Evolutionary conservation across 2,797 vertebrate species (phyloP).

Genomic region (Lacerta viridis): DNA sequence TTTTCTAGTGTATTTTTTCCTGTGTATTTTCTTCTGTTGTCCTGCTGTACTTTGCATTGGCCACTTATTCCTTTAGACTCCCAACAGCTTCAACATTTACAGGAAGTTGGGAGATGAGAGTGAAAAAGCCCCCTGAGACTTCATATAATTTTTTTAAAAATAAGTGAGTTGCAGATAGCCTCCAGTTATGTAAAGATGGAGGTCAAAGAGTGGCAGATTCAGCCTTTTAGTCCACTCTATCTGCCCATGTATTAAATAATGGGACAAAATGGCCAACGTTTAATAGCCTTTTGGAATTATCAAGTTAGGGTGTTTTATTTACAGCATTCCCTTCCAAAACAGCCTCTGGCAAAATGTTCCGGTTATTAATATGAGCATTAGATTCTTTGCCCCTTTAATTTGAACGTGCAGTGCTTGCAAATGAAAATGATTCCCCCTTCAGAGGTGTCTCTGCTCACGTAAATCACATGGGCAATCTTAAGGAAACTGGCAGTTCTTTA

Average conservation of each 20-base stretch:
- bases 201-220: slow-evolving; percentile 18
- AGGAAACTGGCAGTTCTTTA: slow-evolving; percentile 74
- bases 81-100: neutral
- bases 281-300: slow-evolving; percentile 65
- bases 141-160: slow-evolving; percentile 38
- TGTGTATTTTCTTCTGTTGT: neutral
- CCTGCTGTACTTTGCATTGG: neutral
- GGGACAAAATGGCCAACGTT: slow-evolving; percentile 47
- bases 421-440: slow-evolving; percentile 71
- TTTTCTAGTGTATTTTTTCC: neutral
- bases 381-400: slow-evolving; percentile 71
- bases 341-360: slow-evolving; percentile 66
- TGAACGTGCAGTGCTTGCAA: slow-evolving; percentile 59
- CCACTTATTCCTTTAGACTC: slow-evolving; percentile 26
- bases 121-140: neutral
- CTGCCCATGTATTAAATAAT: slow-evolving; percentile 50
- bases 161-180: slow-evolving; percentile 35
- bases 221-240: slow-evolving; percentile 52
- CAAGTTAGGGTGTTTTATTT: slow-evolving; percentile 70
- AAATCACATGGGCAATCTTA: slow-evolving; percentile 76
- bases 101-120: neutral
- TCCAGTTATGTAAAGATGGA: slow-evolving; percentile 43
- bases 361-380: slow-evolving; percentile 73
- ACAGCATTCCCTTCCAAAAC: slow-evolving; percentile 60
- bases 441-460: slow-evolving; percentile 50